Evolutionary conservation across 1,140 invertebrate genomes (phyloP).

Genomic region (Drosophila kohkoa): DNA sequence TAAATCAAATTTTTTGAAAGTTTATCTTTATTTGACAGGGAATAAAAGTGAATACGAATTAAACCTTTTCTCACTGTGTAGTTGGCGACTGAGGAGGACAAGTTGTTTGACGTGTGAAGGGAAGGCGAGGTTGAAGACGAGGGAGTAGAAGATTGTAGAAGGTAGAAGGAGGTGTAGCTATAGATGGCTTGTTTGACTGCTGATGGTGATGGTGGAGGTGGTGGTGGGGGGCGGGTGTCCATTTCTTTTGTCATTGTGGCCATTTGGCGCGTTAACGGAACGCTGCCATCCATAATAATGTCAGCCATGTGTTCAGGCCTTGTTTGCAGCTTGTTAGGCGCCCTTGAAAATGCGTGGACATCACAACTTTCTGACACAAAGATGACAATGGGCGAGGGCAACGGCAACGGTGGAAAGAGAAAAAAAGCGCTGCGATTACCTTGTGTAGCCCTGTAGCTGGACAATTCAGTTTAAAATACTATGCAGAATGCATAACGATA

Average conservation of each 20-base stretch:
- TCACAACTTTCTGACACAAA: constrained; percentile 5
- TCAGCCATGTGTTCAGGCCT: constrained; percentile 45
- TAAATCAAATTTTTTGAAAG: no score
- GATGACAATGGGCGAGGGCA: background rate
- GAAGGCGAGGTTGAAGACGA: no score
- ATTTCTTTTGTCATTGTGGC: constrained; percentile 67
- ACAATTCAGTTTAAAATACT: constrained; percentile 12
- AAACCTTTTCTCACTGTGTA: no score
- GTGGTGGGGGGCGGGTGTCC: constrained; percentile 15
- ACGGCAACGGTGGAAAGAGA: background rate
- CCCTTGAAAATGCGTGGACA: constrained; percentile 21
- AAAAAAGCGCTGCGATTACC: background rate
- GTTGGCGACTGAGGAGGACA: no score
- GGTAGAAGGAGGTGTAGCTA: background rate
- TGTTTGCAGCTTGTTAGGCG: constrained; percentile 67
- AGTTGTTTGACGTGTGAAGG: no score
- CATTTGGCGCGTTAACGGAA: constrained; percentile 59
- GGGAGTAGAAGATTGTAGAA: background rate
- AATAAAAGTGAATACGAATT: no score
- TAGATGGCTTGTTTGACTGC: background rate
- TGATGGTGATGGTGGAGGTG: no score
- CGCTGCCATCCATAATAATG: constrained; percentile 71
- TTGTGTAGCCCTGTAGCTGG: background rate
- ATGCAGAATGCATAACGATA: constrained; percentile 5
- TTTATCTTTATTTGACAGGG: no score